Evolutionary conservation across 2,888 invertebrate genomes (phyloP).

Genomic region (Scaptodrosophila latifasciaeformis): DNA sequence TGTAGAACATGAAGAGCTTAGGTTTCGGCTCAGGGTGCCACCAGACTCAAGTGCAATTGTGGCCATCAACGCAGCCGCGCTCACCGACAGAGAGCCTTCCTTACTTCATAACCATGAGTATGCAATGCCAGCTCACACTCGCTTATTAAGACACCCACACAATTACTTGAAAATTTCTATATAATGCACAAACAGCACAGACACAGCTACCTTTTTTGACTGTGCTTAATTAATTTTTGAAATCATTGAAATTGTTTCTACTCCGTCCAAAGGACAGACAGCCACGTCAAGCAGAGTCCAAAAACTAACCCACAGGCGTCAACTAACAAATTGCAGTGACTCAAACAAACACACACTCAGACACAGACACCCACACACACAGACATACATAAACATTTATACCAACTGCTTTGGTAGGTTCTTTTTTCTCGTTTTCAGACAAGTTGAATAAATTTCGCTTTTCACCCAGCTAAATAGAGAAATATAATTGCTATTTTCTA

Average conservation of each 20-base stretch:
- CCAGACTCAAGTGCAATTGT: constrained; percentile 53
- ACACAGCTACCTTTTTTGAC: constrained; percentile 15
- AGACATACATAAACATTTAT: constrained; percentile 5
- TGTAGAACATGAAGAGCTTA: not conserved
- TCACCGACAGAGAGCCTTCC: not conserved
- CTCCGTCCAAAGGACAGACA: constrained; percentile 24
- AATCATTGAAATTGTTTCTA: constrained; percentile 70
- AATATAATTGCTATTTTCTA: constrained; percentile 5
- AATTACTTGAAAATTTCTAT: not conserved
- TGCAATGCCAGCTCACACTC: constrained; percentile 27
- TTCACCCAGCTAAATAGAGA: constrained; percentile 26
- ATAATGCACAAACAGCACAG: constrained; percentile 6
- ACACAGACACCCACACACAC: constrained; percentile 17
- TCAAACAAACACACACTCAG: too few relatives aligned
- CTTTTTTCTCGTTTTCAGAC: constrained; percentile 15
- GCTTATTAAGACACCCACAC: constrained; percentile 2
- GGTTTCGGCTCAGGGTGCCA: too few relatives aligned
- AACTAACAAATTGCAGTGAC: constrained; percentile 56
- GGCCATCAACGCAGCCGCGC: constrained; percentile 11
- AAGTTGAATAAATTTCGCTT: constrained; percentile 47
- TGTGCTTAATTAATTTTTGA: constrained; percentile 74
- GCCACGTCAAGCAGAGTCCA: constrained; percentile 18
- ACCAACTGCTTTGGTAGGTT: not conserved
- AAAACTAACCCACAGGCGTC: constrained; percentile 51
- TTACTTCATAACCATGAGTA: constrained; percentile 17